Conservation (phyloP, 2,113 vertebrate species). For the Sebastes schlegelii region DNA sequence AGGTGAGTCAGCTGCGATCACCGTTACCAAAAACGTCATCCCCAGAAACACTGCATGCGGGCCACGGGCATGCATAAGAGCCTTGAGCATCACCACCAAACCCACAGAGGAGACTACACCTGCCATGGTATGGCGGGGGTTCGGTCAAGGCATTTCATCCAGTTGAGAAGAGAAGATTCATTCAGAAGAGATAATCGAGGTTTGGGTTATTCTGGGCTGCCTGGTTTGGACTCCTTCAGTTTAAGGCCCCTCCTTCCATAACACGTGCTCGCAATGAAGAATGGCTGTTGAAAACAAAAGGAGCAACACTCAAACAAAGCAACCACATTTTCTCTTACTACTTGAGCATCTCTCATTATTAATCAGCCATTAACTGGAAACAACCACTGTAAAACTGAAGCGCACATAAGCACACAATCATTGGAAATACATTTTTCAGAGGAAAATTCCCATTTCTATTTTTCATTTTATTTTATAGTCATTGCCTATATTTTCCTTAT, state of each 20-base stretch:
- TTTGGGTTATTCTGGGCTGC: neutral
- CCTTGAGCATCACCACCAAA: conserved; percentile 57
- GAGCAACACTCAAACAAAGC: conserved; percentile 37
- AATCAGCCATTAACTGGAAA: neutral
- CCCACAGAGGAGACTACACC: conserved; percentile 68
- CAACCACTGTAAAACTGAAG: neutral
- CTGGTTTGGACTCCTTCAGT: conserved; percentile 34
- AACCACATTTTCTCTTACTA: neutral
- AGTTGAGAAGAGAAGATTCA: conserved; percentile 50
- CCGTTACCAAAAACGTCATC: conserved; percentile 71
- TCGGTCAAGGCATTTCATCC: conserved; percentile 81
- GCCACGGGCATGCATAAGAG: conserved; percentile 35
- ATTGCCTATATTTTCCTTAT: neutral
- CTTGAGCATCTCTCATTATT: neutral
- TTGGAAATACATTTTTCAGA: neutral
- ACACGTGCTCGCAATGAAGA: conserved; percentile 28
- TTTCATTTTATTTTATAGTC: neutral
- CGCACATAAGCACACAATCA: neutral
- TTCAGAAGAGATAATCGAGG: conserved; percentile 8
- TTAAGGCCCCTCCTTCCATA: conserved; percentile 40
- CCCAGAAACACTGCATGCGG: conserved; percentile 63
- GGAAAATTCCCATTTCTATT: neutral
- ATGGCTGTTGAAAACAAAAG: conserved; percentile 47
- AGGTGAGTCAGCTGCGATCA: conserved; percentile 76
- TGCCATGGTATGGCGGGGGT: conserved; percentile 72